Base-by-base conservation (phyloP, 2,888 invertebrate genomes). In the Lapara coniferarum region DNA sequence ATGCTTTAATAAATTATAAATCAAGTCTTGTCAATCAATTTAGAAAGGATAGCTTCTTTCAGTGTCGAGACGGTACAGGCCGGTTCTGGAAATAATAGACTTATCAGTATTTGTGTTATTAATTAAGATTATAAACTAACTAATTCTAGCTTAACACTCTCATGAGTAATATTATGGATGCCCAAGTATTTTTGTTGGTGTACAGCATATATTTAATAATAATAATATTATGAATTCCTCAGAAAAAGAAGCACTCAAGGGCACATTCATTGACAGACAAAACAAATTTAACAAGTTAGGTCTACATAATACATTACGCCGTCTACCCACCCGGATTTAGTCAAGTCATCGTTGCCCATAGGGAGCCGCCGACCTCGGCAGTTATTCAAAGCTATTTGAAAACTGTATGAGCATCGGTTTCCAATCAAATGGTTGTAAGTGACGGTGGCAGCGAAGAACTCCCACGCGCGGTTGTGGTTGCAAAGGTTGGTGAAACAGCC, bases 391-490 rank as follows among this genome's bases (percentile, higher is more conserved):
- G 75, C 73, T 14, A 89, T 76, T 71, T 89, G 86, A 0, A 74
- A 8, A 10, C 19, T 75, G 63, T 25, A 82, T 0, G 77, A 57
- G 73, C 90, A 90, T 30, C 72, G 57, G 0, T 66, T 81, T 0
- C 83, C 89, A 3, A 81, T 72, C 19, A 89, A 71, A 68, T 89
- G 88, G 71, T 87, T 83, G 73, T 80, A 69, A 0, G 81, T 76
- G 13, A 89, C 80, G 0, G 84, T 81, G 1, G 88, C 76, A 6
- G 85, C 87, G 49, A 88, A 87, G 2, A 86, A 70, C 51, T 85
- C 81, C 83, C 84, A 88, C 6, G 89, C 82, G 8, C 87, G 84
- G 70, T 87, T 84, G 77, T 89, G 89, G 73, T 85, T 78, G 77
- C 89, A 89, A 12, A 86, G 16, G 69, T 74, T 80, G 14, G 81